These are phyloP conservation scores for Ostrea denselamellosa DNA, from an alignment of 1,140 invertebrate genomes.

Conservation along the genomic window DNA sequence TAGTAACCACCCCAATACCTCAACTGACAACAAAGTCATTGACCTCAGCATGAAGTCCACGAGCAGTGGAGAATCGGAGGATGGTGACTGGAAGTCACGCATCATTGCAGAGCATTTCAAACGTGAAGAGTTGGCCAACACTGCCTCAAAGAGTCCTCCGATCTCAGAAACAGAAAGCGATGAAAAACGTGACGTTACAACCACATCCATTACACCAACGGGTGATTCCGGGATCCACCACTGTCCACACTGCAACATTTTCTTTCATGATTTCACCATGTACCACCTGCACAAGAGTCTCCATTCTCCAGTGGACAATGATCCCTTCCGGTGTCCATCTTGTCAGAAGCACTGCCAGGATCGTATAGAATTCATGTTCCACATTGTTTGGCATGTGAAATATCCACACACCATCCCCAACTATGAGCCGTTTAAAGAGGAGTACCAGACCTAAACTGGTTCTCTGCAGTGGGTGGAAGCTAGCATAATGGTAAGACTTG, in stretches of 20 bases:
- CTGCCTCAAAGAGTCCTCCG: slow-evolving; percentile 45
- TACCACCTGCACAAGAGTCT: slow-evolving; percentile 75
- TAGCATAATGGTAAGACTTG: slow-evolving; percentile 11
- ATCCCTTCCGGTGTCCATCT: slow-evolving; percentile 74
- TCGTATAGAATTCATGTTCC: slow-evolving; percentile 76
- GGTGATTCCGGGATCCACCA: slow-evolving; percentile 74
- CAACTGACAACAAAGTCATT: slow-evolving; percentile 67
- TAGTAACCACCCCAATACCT: slow-evolving; percentile 39
- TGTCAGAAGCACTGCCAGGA: slow-evolving; percentile 75
- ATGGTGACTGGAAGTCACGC: slow-evolving; percentile 65
- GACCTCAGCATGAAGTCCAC: slow-evolving; percentile 73
- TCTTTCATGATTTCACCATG: slow-evolving; percentile 76
- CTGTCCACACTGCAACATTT: slow-evolving; percentile 75
- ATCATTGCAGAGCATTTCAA: slow-evolving; percentile 45
- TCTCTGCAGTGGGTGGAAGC: background rate
- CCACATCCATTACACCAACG: slow-evolving; percentile 68
- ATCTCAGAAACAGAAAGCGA: slow-evolving; percentile 70
- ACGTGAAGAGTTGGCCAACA: background rate
- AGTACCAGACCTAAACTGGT: slow-evolving; percentile 62
- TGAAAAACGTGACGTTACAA: slow-evolving; percentile 70
- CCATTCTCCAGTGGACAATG: slow-evolving; percentile 71
- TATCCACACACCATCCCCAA: slow-evolving; percentile 77
- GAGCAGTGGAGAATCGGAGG: slow-evolving; percentile 64
- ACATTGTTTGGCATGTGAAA: slow-evolving; percentile 76
- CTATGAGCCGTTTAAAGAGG: slow-evolving; percentile 75